These are phyloP conservation scores for Himantopus leucocephalus DNA, from an alignment of 2,113 vertebrate species.

Conservation along the genomic window DNA sequence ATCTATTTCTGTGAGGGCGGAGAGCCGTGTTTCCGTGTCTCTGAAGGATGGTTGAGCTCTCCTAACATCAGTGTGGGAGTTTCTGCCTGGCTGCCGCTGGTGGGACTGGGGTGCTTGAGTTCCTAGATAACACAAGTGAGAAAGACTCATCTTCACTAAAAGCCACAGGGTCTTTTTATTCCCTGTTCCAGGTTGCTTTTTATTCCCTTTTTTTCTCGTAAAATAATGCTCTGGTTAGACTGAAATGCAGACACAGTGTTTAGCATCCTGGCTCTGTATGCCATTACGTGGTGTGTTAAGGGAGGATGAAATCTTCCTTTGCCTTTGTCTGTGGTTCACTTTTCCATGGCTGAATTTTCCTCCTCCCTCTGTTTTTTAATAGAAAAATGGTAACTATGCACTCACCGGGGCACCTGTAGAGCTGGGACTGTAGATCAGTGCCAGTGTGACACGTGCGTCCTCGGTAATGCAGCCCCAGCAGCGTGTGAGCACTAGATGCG, in stretches of 20 bases:
- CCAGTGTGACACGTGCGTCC: neutral
- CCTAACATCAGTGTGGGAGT: neutral
- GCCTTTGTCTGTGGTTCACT: neutral
- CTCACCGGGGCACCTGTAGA: neutral
- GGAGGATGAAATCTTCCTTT: neutral
- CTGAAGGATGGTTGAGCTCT: neutral
- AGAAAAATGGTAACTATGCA: neutral
- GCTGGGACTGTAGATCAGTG: neutral
- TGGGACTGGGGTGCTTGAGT: neutral
- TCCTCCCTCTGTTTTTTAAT: neutral
- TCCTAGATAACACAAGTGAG: neutral
- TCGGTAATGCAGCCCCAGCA: neutral
- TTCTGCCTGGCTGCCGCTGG: neutral
- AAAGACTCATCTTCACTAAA: neutral
- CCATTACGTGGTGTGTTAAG: fast-evolving
- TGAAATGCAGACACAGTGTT: neutral
- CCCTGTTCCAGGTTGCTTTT: neutral
- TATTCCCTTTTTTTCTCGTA: neutral
- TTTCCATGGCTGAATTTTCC: neutral
- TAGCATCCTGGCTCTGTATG: neutral
- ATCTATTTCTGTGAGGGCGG: neutral
- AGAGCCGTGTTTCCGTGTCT: neutral
- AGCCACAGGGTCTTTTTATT: fast-evolving
- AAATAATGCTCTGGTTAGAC: neutral
- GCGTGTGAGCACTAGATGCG: neutral